Conservation (phyloP, 2,888 invertebrate species). For the Smittia sp. region DNA sequence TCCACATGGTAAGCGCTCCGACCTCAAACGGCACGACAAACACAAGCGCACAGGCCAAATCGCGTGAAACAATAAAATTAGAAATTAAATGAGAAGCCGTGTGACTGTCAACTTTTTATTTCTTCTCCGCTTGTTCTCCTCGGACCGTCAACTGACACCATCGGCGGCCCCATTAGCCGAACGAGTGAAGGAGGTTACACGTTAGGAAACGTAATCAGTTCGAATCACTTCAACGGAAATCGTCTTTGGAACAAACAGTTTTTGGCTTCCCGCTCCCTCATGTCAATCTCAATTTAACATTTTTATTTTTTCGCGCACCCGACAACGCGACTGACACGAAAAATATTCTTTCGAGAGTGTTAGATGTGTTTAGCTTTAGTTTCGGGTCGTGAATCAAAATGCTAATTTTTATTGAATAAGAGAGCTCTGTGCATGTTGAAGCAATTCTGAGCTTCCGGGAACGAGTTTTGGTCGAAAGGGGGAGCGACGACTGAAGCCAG, state of each 20-base stretch:
- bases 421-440: slow-evolving; percentile 4
- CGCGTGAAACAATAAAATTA: neutral
- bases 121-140: neutral
- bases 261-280: slow-evolving; percentile 1
- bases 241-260: neutral
- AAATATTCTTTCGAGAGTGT: neutral
- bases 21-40: slow-evolving; percentile 3
- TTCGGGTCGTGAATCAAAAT: neutral
- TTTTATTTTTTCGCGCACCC: neutral
- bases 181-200: neutral
- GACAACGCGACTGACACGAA: neutral
- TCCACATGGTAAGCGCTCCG: neutral
- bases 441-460: slow-evolving; percentile 9
- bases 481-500: neutral
- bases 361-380: neutral
- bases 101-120: slow-evolving; percentile 5
- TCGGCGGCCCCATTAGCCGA: neutral
- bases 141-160: neutral
- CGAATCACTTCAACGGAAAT: neutral
- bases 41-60: neutral
- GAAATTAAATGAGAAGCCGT: neutral
- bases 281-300: slow-evolving; percentile 1
- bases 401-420: slow-evolving; percentile 12
- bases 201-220: neutral
- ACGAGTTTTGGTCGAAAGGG: neutral